Conservation (phyloP, 1,140 invertebrate species). For the Macrostomum lignano region DNA sequence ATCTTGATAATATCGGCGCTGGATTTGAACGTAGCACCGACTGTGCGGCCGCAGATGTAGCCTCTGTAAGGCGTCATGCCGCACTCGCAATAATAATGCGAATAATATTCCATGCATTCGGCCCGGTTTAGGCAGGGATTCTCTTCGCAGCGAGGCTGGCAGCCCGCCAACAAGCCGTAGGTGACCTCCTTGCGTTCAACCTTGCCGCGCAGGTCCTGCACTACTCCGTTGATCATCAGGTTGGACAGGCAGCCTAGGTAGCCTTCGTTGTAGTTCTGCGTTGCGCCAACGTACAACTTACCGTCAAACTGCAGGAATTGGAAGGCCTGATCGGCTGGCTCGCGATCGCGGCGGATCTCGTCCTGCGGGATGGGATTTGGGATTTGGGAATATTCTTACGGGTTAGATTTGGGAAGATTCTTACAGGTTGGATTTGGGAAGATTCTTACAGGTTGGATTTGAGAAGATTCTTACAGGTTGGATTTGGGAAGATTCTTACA, state of each 20-base stretch:
- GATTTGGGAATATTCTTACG: too few relatives aligned
- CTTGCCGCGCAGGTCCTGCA: slow-evolving; percentile 40
- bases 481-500: too few relatives aligned
- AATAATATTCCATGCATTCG: slow-evolving; percentile 69
- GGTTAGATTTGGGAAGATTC: too few relatives aligned
- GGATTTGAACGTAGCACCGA: too few relatives aligned
- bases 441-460: too few relatives aligned
- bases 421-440: too few relatives aligned
- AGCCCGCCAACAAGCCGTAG: slow-evolving; percentile 45
- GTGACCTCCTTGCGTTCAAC: slow-evolving; percentile 8
- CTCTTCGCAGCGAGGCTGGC: slow-evolving; percentile 62
- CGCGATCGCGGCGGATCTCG: not conserved
- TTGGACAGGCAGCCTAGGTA: slow-evolving; percentile 74
- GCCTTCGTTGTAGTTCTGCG: slow-evolving; percentile 44
- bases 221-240: slow-evolving; percentile 54
- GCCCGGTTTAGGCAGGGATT: slow-evolving; percentile 78
- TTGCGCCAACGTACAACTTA: slow-evolving; percentile 1
- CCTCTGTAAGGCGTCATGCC: slow-evolving; percentile 88
- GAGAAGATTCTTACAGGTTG: too few relatives aligned
- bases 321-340: not conserved
- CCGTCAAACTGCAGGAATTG: not conserved
- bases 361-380: too few relatives aligned
- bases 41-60: slow-evolving; percentile 77
- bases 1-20: too few relatives aligned
- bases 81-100: slow-evolving; percentile 68